Evolutionary conservation across 2,113 vertebrate genomes (phyloP).

Genomic region (Leptobrachium ailaonicum): DNA sequence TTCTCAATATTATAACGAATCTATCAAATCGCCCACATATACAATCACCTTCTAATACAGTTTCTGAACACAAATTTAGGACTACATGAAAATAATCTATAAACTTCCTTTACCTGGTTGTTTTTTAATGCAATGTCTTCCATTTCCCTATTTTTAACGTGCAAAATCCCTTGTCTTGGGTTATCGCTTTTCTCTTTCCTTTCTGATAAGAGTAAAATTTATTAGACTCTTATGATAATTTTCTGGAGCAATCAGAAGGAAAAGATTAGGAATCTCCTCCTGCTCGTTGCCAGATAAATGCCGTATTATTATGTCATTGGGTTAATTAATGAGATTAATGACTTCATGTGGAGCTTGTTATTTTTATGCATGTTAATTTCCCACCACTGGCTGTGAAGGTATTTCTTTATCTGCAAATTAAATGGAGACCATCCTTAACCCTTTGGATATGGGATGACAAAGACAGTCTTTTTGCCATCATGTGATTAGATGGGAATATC

Average conservation of each 20-base stretch:
- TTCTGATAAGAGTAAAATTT: too few relatives aligned
- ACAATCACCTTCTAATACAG: too few relatives aligned
- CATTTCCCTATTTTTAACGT: too few relatives aligned
- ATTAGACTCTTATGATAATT: constrained; percentile 32
- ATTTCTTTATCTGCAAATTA: constrained; percentile 1
- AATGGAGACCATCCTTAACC: neutral
- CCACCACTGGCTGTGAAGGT: constrained; percentile 61
- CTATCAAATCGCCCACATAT: too few relatives aligned
- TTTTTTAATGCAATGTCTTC: too few relatives aligned
- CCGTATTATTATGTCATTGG: constrained; percentile 58
- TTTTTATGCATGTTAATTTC: constrained; percentile 58
- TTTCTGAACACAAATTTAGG: too few relatives aligned
- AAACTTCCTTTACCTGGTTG: too few relatives aligned
- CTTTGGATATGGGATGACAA: neutral
- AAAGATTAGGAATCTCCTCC: constrained; percentile 54
- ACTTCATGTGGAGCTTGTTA: constrained; percentile 53
- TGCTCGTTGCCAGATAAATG: constrained; percentile 65
- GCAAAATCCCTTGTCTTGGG: too few relatives aligned
- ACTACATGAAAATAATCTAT: too few relatives aligned
- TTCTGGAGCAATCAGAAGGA: constrained; percentile 23
- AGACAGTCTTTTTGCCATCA: neutral
- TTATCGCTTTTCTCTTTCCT: too few relatives aligned
- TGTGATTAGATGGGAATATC: neutral
- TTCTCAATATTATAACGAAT: too few relatives aligned
- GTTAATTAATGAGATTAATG: constrained; percentile 69